phyloP scores from a whole-genome alignment of 2,888 invertebrate genomes.

The Eumerus sabulonum region DNA sequence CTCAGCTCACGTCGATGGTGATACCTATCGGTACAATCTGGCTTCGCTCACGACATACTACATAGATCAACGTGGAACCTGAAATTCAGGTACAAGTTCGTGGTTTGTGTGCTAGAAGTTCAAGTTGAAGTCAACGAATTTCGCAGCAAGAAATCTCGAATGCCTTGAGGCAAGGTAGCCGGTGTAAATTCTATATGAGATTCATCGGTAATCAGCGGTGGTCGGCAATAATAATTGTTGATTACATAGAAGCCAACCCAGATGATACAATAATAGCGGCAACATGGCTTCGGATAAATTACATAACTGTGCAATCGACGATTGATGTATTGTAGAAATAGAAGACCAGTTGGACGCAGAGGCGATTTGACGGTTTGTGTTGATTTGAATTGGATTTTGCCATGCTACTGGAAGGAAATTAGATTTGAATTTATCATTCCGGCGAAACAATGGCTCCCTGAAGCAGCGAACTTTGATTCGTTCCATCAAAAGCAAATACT shows the following conservation, averaged over 20 bases:
- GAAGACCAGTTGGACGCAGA: slow-evolving; percentile 13
- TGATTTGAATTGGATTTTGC: slow-evolving; percentile 31
- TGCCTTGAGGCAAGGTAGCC: slow-evolving; percentile 17
- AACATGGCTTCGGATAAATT: slow-evolving; percentile 16
- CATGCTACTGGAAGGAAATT: slow-evolving; percentile 12
- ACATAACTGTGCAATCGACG: slow-evolving; percentile 51
- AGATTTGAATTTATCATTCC: not conserved
- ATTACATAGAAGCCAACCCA: slow-evolving; percentile 15
- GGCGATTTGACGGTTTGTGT: slow-evolving; percentile 22
- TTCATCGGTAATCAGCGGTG: too few relatives aligned
- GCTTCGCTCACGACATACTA: slow-evolving; percentile 28
- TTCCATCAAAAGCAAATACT: too few relatives aligned
- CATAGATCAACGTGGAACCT: slow-evolving; percentile 34
- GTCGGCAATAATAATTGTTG: slow-evolving; percentile 44
- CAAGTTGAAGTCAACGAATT: slow-evolving; percentile 51
- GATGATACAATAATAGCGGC: slow-evolving; percentile 34
- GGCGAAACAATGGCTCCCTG: too few relatives aligned
- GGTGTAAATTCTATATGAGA: too few relatives aligned
- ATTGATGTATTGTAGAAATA: slow-evolving; percentile 16
- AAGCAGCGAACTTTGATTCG: too few relatives aligned
- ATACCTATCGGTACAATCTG: slow-evolving; percentile 20
- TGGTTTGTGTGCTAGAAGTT: slow-evolving; percentile 41
- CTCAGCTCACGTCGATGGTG: not conserved
- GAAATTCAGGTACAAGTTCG: slow-evolving; percentile 54
- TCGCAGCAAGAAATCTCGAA: not conserved